Evolutionary conservation across 30 jellyfish, hydroid and myxozoan genomes (phyloP).

Genomic region (Calvadosia cruxmelitensis): DNA sequence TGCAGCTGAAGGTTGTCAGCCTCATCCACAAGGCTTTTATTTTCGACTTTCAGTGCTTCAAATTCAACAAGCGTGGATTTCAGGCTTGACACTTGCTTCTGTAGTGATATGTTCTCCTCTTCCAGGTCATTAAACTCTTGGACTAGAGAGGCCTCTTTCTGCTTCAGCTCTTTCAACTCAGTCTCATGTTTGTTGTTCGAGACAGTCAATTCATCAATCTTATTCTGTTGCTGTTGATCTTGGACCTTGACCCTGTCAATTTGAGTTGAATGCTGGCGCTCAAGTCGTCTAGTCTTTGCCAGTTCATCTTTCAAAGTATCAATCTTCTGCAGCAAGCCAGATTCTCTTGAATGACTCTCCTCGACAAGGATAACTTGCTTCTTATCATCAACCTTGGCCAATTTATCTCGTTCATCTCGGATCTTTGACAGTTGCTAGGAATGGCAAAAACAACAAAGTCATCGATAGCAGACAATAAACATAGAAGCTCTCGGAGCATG

Average conservation of each 20-base stretch:
- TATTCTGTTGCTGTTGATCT: background rate
- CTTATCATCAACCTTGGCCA: conserved; percentile 56
- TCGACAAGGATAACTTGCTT: conserved; percentile 54
- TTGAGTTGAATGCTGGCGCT: conserved; percentile 4
- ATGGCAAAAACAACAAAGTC: conserved; percentile 3
- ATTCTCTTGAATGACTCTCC: conserved; percentile 82
- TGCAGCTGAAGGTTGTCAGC: conserved; percentile 81
- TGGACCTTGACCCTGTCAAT: background rate
- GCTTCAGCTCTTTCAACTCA: conserved; percentile 16
- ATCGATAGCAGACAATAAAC: background rate
- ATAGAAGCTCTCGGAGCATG: too few species aligned
- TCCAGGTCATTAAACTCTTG: conserved; percentile 76
- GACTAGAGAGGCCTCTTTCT: conserved; percentile 34
- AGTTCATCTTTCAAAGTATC: conserved; percentile 48
- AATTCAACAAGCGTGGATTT: conserved; percentile 75
- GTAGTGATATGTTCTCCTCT: conserved; percentile 72
- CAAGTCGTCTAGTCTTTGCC: conserved; percentile 34
- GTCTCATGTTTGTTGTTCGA: background rate
- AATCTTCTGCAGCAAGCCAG: conserved; percentile 30
- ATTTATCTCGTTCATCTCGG: conserved; percentile 37
- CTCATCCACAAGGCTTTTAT: conserved; percentile 76
- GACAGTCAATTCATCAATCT: background rate
- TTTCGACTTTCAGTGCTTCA: conserved; percentile 92
- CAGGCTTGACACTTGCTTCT: conserved; percentile 53
- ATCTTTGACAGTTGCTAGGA: conserved; percentile 56